phyloP scores from a whole-genome alignment of 2,797 vertebrate species.

The Gastrophryne carolinensis region DNA sequence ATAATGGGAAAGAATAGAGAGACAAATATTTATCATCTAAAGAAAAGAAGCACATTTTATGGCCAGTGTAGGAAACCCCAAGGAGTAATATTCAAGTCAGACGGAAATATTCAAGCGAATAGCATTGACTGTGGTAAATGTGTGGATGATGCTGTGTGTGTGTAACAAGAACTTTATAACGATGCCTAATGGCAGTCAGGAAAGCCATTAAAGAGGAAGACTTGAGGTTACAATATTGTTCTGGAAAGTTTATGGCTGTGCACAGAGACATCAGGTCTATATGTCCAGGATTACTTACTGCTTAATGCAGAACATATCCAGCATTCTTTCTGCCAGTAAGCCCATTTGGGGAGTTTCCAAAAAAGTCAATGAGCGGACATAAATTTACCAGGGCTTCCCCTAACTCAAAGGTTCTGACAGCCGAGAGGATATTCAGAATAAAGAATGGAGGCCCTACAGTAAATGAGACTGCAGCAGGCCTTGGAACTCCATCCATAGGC shows the following conservation, averaged over 20 bases:
- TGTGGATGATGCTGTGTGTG: constrained; percentile 23
- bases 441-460: neutral
- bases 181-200: constrained; percentile 63
- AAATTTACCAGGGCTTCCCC: constrained; percentile 62
- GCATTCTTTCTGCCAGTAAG: constrained; percentile 67
- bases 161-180: constrained; percentile 56
- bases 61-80: constrained; percentile 46
- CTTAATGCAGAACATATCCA: constrained; percentile 63
- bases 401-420: constrained; percentile 55
- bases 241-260: constrained; percentile 71
- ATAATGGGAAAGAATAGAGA: constrained; percentile 22
- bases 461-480: too few relatives aligned
- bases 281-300: constrained; percentile 69
- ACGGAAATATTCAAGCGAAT: constrained; percentile 52
- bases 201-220: constrained; percentile 74
- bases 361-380: constrained; percentile 48
- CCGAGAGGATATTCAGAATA: neutral
- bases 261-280: constrained; percentile 72
- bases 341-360: constrained; percentile 71
- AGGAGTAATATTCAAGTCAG: constrained; percentile 52
- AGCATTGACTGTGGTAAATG: constrained; percentile 51
- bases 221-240: constrained; percentile 68
- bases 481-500: too few relatives aligned
- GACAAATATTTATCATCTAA: constrained; percentile 23
- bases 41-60: constrained; percentile 45